Evolutionary conservation across 2,888 invertebrate species (phyloP).

Genomic region (Lumbricus terrestris): DNA sequence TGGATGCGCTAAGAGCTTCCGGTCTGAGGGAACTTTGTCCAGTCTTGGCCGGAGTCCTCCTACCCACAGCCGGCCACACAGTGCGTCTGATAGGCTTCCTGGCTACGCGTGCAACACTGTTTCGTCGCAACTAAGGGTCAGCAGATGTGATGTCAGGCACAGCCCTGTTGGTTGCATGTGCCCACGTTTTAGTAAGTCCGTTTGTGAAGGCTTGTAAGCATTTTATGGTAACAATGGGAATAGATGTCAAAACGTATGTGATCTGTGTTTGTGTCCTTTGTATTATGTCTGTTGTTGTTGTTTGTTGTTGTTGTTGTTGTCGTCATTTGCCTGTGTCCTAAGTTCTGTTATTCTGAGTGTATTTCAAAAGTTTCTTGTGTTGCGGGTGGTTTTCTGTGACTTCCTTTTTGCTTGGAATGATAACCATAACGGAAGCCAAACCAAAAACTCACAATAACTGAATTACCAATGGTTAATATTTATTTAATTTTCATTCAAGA

Average conservation of each 20-base stretch:
- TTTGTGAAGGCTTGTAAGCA: neutral
- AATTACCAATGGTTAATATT: neutral
- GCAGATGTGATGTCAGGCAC: neutral
- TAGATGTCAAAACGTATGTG: neutral
- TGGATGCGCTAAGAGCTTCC: neutral
- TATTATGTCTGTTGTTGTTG: neutral
- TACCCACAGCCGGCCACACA: neutral
- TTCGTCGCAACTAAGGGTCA: neutral
- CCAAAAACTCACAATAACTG: neutral
- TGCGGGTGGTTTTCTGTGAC: neutral
- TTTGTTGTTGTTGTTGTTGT: no score
- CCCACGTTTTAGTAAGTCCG: slow-evolving; percentile 15
- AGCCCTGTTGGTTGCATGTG: neutral
- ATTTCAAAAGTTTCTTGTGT: neutral
- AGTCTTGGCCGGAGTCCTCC: neutral
- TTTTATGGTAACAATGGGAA: neutral
- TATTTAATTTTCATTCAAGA: neutral
- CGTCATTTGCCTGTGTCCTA: neutral
- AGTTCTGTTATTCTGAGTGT: neutral
- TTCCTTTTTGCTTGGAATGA: neutral
- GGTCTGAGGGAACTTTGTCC: slow-evolving; percentile 7
- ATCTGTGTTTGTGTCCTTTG: neutral
- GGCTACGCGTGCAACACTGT: slow-evolving; percentile 9
- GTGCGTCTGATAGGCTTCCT: neutral
- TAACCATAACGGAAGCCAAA: neutral